phyloP scores from a whole-genome alignment of 2,113 vertebrate species.

The Rhinoderma darwinii region DNA sequence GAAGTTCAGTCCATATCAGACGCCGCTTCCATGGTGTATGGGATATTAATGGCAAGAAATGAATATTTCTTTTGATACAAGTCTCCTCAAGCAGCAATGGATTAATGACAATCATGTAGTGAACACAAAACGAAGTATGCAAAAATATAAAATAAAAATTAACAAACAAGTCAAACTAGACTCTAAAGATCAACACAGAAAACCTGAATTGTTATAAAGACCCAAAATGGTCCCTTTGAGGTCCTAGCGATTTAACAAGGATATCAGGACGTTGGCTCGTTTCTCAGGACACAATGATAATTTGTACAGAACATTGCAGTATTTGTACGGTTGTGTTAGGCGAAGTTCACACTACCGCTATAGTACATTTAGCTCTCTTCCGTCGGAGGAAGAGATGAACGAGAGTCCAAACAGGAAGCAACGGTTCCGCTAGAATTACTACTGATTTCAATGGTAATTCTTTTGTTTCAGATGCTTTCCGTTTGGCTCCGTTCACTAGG shows the following conservation, averaged over 20 bases:
- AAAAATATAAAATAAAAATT: background rate
- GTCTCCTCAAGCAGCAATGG: no score
- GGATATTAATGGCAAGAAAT: background rate
- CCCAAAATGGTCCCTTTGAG: background rate
- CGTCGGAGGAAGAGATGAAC: no score
- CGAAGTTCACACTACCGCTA: no score
- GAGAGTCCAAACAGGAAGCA: no score
- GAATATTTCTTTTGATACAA: background rate
- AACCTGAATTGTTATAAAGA: background rate
- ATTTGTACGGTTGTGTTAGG: no score
- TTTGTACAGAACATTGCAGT: background rate
- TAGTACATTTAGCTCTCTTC: no score
- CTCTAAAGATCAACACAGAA: background rate
- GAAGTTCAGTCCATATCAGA: background rate
- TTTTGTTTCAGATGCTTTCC: no score
- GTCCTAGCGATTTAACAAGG: background rate
- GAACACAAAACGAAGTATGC: background rate
- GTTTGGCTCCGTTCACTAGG: no score
- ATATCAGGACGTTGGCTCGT: background rate
- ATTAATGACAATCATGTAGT: background rate
- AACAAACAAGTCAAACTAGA: background rate
- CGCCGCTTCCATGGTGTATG: background rate
- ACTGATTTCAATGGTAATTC: no score
- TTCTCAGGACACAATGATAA: background rate
- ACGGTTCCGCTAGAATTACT: no score